A percentile compares a stretch with the other conserved stretches of the same genome.
Evolutionary conservation across 1,140 invertebrate species (phyloP).

Genomic region (Aphelinus atriplicis): DNA sequence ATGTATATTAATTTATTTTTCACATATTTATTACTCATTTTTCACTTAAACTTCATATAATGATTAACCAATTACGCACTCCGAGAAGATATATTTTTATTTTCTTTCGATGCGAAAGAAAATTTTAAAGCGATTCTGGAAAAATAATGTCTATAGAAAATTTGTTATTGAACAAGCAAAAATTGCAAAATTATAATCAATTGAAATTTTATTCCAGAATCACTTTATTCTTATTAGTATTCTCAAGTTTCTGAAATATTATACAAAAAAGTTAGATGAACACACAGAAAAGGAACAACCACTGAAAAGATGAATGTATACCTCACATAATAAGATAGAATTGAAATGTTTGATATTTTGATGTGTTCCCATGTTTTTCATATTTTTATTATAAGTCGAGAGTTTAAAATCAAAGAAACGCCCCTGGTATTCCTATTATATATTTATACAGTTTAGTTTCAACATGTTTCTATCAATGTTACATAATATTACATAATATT

Average conservation of each 20-base stretch:
- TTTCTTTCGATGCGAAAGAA: constrained; percentile 42
- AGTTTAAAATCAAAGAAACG: constrained; percentile 32
- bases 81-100: constrained; percentile 16
- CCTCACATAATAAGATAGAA: background rate
- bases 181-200: background rate
- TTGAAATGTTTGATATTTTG: constrained; percentile 35
- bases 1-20: constrained; percentile 24
- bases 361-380: constrained; percentile 34
- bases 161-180: background rate
- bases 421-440: background rate
- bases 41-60: constrained; percentile 17
- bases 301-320: constrained; percentile 21
- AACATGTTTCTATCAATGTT: constrained; percentile 1
- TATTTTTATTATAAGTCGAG: background rate
- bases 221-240: constrained; percentile 12
- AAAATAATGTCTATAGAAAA: background rate
- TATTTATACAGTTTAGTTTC: constrained; percentile 30
- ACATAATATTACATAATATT: background rate
- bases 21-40: background rate
- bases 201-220: constrained; percentile 17
- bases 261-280: constrained; percentile 30
- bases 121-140: constrained; percentile 25
- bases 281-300: constrained; percentile 27
- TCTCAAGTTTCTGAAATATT: constrained; percentile 2
- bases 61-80: constrained; percentile 41